phyloP scores from a whole-genome alignment of 2,888 invertebrate genomes.

The Steromphala cineraria region DNA sequence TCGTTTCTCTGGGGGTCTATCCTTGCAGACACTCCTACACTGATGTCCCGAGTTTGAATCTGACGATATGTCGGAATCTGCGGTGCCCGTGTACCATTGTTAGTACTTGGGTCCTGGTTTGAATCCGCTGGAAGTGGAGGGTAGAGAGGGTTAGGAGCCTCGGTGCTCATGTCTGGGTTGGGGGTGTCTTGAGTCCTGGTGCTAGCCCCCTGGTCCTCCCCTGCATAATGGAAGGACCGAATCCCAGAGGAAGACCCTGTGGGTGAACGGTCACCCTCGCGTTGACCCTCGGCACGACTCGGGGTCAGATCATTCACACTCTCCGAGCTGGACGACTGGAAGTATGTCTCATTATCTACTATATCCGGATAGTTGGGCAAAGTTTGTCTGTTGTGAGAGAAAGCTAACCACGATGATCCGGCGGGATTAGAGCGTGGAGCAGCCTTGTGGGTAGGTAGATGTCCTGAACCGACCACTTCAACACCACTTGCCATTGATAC shows the following conservation, averaged over 20 bases:
- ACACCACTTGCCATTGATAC: slow-evolving; percentile 23
- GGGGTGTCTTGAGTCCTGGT: not conserved
- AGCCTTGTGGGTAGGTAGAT: not conserved
- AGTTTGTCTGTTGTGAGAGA: slow-evolving; percentile 23
- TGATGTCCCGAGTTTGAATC: slow-evolving; percentile 52
- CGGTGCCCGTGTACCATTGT: not conserved
- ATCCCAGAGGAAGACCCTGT: slow-evolving; percentile 21
- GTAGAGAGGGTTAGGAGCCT: slow-evolving; percentile 6
- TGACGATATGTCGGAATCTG: slow-evolving; percentile 32
- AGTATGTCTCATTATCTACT: slow-evolving; percentile 32
- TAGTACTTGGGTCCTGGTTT: not conserved
- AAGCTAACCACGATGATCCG: slow-evolving; percentile 14
- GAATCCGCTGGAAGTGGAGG: slow-evolving; percentile 12
- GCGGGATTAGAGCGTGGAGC: not conserved
- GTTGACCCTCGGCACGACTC: not conserved
- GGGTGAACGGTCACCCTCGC: not conserved
- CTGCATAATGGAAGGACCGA: not conserved
- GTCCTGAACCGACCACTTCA: slow-evolving; percentile 2
- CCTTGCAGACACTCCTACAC: slow-evolving; percentile 42
- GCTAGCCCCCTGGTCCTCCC: not conserved
- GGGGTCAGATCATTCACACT: slow-evolving; percentile 24
- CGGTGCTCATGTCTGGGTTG: not conserved
- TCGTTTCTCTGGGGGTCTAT: slow-evolving; percentile 40
- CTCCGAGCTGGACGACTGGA: slow-evolving; percentile 25
- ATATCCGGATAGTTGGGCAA: slow-evolving; percentile 30